Evolutionary conservation across 1,140 invertebrate genomes (phyloP).

Genomic region (Drosophila quadrilineata): DNA sequence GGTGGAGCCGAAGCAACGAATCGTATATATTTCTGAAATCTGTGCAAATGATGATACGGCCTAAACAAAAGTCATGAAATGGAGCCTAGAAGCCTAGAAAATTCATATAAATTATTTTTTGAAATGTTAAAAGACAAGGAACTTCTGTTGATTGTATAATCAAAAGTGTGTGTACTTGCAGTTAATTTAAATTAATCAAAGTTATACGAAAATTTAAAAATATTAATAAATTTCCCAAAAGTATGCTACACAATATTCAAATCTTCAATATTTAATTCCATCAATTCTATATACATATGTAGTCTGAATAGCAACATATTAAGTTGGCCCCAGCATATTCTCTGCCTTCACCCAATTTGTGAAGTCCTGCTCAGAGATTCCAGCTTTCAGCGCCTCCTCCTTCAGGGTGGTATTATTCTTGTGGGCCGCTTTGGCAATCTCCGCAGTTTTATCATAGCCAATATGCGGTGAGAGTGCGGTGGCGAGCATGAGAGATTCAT

Average conservation of each 20-base stretch:
- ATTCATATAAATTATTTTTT: no score
- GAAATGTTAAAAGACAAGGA: no score
- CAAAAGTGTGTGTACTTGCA: no score
- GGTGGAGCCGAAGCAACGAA: constrained; percentile 11
- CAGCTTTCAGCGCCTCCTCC: constrained; percentile 93
- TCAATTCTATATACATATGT: not conserved
- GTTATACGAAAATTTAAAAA: no score
- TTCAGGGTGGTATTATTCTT: constrained; percentile 95
- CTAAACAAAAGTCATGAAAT: constrained; percentile 17
- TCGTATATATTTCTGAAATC: constrained; percentile 10
- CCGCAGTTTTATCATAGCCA: constrained; percentile 98
- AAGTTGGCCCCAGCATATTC: constrained; percentile 97
- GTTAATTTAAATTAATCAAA: no score
- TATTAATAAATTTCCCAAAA: no score
- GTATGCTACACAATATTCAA: no score
- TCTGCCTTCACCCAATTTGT: constrained; percentile 96
- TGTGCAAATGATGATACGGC: constrained; percentile 25
- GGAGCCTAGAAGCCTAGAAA: no score
- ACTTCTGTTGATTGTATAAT: no score
- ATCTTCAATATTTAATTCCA: no score
- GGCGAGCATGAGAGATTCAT: constrained; percentile 98
- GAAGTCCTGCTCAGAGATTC: constrained; percentile 93
- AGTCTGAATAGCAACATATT: constrained; percentile 44
- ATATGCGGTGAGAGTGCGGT: constrained; percentile 99
- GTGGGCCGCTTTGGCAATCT: constrained; percentile 97